Percentiles rank a stretch among this genome's conserved stretches.
Conservation (phyloP, 1,140 invertebrate genomes). For the Homarus americanus region DNA sequence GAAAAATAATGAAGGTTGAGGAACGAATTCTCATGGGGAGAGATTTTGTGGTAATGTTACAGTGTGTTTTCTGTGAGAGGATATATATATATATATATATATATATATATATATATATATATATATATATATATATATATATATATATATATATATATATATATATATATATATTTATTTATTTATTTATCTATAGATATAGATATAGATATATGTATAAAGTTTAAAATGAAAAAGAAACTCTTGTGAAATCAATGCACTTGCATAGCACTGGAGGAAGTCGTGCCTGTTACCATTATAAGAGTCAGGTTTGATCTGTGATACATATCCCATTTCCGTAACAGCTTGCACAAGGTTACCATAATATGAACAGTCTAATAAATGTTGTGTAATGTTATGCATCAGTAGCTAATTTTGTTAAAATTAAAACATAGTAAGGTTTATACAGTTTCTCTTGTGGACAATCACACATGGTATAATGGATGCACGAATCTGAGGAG, state of each 20-base stretch:
- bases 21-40: too few relatives aligned
- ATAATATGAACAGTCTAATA: too few relatives aligned
- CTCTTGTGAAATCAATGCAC: too few relatives aligned
- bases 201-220: background rate
- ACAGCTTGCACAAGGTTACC: too few relatives aligned
- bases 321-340: too few relatives aligned
- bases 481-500: conserved; percentile 16
- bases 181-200: background rate
- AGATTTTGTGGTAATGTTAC: background rate
- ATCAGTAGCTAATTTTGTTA: background rate
- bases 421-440: background rate
- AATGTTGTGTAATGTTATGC: background rate
- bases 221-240: too few relatives aligned
- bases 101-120: background rate
- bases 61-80: too few relatives aligned
- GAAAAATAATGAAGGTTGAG: too few relatives aligned
- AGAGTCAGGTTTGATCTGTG: too few relatives aligned
- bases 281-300: too few relatives aligned
- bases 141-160: background rate
- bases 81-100: conserved; percentile 7
- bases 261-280: too few relatives aligned
- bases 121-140: background rate
- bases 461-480: background rate
- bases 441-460: background rate
- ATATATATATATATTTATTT: background rate